Base-by-base conservation (phyloP, 2,113 vertebrate species). In the Mystacornis crossleyi region DNA sequence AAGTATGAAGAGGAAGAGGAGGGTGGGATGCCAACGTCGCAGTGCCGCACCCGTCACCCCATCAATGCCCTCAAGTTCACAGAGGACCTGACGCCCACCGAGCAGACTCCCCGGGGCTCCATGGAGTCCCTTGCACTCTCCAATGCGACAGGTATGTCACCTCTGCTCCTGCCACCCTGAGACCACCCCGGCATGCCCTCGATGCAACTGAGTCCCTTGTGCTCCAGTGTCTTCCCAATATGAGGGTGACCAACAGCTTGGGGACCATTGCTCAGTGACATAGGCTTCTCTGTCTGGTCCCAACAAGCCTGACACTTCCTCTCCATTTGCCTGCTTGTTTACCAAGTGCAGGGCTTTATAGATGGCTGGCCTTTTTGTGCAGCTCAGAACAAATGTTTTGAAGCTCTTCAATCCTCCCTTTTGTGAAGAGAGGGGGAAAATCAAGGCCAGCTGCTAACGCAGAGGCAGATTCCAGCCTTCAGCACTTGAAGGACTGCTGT, bases 121-220 rank as follows among this genome's bases (percentile, higher is more conserved):
- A 99, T 99, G 98, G 99, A 99, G 93, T 99, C 99, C 4, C 97
- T 99, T 42, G 98, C 99, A 0, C 97, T 99, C 82, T 99, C 99
- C 33, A 99, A 99, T 9, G 97, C 99, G 25, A 99, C 99, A 98
- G 99, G 99, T 99, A 98, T 5, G 86, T 78, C 70, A 28, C 36
- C 21, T 18, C 40, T 11, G 29, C 66, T 74, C 17, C 61, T 69
- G 54, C 42, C 48, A 26, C 33, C 43, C 84, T 53, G 7, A 5
- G 1, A 12, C 25, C 64, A 53, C 47, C 54, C 40, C 0, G 0
- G n/a, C 33, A 34, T 4, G 1, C 29, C 21, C 38, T 81, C 42
- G 4, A 0, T 58, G 72, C 4, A 4, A 1, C 1, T 25, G 16
- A 31, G 18, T 67, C 51, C 47, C 19, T 50, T 18, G 25, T 77